phyloP scores from a whole-genome alignment of 2,888 invertebrate species.

The Lydus trimaculatus region DNA sequence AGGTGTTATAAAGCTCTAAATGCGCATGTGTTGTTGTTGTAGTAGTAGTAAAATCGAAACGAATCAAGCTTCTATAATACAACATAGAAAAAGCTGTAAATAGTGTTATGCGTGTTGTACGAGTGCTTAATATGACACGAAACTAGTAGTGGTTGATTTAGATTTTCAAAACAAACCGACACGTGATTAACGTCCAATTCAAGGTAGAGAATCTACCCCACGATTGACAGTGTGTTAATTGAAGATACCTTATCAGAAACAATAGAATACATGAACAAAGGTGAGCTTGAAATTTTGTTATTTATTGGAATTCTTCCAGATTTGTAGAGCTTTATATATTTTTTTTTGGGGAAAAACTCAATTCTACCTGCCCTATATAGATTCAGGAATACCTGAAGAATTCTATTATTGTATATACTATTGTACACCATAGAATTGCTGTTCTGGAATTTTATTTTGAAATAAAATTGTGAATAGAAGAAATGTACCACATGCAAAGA shows the following conservation, averaged over 20 bases:
- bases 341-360: not conserved
- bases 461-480: not conserved
- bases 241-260: no score
- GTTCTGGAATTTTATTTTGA: not conserved
- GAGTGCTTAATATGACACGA: not conserved
- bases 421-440: no score
- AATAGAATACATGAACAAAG: not conserved
- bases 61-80: not conserved
- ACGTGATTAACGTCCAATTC: not conserved
- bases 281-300: not conserved
- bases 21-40: constrained; percentile 5
- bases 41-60: constrained; percentile 4
- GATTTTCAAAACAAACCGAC: not conserved
- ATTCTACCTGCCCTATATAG: not conserved
- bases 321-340: no score
- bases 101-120: not conserved
- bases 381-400: not conserved
- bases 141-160: not conserved
- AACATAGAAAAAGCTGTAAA: constrained; percentile 1
- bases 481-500: not conserved
- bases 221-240: no score
- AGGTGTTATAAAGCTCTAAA: not conserved
- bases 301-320: not conserved
- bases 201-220: not conserved
- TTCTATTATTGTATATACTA: no score